Evolutionary conservation across 2,888 invertebrate species (phyloP).

Genomic region (Heliconius sara): DNA sequence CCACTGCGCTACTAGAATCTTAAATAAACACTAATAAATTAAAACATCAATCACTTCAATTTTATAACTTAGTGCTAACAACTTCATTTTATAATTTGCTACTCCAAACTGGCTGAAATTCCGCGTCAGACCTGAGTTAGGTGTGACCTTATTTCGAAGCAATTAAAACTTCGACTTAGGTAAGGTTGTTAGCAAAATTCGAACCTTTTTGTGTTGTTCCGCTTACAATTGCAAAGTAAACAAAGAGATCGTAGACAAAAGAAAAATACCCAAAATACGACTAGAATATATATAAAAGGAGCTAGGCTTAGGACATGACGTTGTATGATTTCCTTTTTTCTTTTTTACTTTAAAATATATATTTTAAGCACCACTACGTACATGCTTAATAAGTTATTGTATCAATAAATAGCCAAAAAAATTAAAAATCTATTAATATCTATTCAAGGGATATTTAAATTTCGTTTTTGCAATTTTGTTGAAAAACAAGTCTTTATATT

Average conservation of each 20-base stretch:
- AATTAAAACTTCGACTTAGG: constrained; percentile 76
- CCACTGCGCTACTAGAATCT: not conserved
- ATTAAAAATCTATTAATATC: too few relatives aligned
- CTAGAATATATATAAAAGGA: not conserved
- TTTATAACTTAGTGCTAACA: constrained; percentile 12
- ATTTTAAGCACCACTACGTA: too few relatives aligned
- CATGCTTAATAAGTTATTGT: too few relatives aligned
- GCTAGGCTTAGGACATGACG: not conserved
- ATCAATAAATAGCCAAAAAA: too few relatives aligned
- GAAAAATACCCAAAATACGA: constrained; percentile 65
- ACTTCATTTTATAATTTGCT: constrained; percentile 53
- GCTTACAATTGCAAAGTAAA: constrained; percentile 71
- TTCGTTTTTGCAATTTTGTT: too few relatives aligned
- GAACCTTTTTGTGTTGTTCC: constrained; percentile 75
- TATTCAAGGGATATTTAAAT: too few relatives aligned
- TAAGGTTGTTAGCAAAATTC: constrained; percentile 72
- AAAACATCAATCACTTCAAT: not conserved
- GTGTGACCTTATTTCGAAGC: constrained; percentile 70
- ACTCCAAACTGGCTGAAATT: constrained; percentile 51
- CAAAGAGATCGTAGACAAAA: constrained; percentile 74
- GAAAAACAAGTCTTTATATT: too few relatives aligned
- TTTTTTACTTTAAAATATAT: not conserved
- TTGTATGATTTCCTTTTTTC: too few relatives aligned
- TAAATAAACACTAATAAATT: not conserved
- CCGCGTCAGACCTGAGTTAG: constrained; percentile 52